These are phyloP conservation scores for Drosophila azteca DNA, from an alignment of 1,140 invertebrate genomes.

Conservation along the genomic window DNA sequence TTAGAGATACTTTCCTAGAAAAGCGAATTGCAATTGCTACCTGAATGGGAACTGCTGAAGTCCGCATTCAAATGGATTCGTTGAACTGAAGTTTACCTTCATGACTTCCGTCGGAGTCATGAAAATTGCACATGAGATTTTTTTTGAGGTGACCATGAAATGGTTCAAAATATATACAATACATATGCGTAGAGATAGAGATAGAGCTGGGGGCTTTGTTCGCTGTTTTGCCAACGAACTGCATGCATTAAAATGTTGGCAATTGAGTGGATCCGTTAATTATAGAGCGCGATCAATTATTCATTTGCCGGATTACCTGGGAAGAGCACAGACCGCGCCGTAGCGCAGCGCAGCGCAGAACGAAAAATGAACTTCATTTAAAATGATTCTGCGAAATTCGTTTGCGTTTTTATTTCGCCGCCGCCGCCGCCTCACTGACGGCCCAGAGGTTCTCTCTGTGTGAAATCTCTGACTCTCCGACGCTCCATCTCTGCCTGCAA, in stretches of 20 bases:
- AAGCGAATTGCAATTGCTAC: conserved; percentile 28
- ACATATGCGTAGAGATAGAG: conserved; percentile 13
- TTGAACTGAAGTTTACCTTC: conserved; percentile 42
- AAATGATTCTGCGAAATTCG: conserved; percentile 79
- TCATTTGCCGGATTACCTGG: conserved; percentile 78
- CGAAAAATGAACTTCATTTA: conserved; percentile 72
- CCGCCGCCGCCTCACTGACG: neutral
- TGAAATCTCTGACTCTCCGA: conserved; percentile 1
- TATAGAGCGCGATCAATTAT: conserved; percentile 78
- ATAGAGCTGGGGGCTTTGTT: conserved; percentile 24
- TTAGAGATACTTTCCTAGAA: conserved; percentile 31
- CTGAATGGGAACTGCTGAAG: conserved; percentile 22
- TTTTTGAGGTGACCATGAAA: conserved; percentile 47
- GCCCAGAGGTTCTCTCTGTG: conserved; percentile 1
- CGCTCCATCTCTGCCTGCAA: neutral
- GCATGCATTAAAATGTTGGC: conserved; percentile 59
- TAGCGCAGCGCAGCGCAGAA: conserved; percentile 8
- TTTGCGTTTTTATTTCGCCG: conserved; percentile 47
- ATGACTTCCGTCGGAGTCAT: conserved; percentile 55
- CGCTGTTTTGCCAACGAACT: neutral
- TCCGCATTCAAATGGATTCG: conserved; percentile 44
- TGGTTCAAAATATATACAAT: conserved; percentile 16
- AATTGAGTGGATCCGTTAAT: conserved; percentile 80
- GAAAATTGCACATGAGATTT: conserved; percentile 66
- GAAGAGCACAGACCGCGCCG: no score